Evolutionary conservation across 2,113 vertebrate genomes (phyloP).

Genomic region (Scartelaos histophorus): DNA sequence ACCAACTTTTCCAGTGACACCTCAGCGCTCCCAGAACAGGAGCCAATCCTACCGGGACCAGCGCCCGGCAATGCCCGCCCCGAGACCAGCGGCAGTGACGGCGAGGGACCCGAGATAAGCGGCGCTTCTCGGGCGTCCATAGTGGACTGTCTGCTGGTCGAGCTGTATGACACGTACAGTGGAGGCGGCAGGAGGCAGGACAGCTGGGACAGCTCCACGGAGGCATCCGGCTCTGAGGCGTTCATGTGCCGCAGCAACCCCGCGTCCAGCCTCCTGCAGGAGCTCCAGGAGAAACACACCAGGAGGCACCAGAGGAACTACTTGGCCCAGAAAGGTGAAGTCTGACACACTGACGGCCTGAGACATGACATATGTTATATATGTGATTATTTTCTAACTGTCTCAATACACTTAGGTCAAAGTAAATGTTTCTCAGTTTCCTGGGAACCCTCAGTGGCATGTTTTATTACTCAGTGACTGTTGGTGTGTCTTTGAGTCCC

Average conservation of each 20-base stretch:
- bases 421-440: conserved; percentile 10
- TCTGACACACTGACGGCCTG: neutral
- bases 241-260: conserved; percentile 79
- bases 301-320: conserved; percentile 83
- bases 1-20: conserved; percentile 38
- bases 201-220: conserved; percentile 89
- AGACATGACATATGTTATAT: neutral
- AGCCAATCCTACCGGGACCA: neutral
- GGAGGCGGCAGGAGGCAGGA: conserved; percentile 69
- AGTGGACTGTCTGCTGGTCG: conserved; percentile 89
- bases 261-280: conserved; percentile 81
- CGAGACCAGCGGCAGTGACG: conserved; percentile 18
- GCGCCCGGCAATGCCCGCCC: conserved; percentile 9
- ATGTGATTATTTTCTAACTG: neutral
- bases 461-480: conserved; percentile 2
- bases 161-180: conserved; percentile 86
- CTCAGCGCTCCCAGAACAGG: conserved; percentile 41
- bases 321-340: conserved; percentile 88
- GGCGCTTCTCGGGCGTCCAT: conserved; percentile 76
- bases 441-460: conserved; percentile 30
- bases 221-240: conserved; percentile 86
- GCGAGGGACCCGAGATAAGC: conserved; percentile 16
- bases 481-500: conserved; percentile 28
- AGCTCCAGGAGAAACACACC: conserved; percentile 84
- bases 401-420: neutral